Conservation (phyloP, 1,140 invertebrate species). For the Drosophila tsacasi region DNA sequence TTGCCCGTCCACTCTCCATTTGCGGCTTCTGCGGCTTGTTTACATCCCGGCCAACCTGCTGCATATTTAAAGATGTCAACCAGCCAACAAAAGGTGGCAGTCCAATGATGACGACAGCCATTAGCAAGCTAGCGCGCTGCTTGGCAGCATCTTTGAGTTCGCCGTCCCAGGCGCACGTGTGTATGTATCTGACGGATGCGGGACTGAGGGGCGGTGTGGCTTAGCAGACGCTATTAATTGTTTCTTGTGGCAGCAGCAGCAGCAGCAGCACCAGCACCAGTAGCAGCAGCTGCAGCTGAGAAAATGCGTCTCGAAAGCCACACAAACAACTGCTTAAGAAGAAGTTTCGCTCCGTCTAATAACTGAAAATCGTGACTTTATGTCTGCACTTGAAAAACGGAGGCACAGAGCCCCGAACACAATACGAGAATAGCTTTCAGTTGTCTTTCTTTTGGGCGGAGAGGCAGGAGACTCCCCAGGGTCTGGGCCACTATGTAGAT, state of each 20-base stretch:
- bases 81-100: constrained; percentile 72
- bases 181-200: constrained; percentile 16
- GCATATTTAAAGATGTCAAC: constrained; percentile 76
- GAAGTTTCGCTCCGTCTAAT: constrained; percentile 74
- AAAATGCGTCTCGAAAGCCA: constrained; percentile 45
- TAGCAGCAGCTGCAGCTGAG: constrained; percentile 63
- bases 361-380: constrained; percentile 83
- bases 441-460: constrained; percentile 11
- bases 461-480: not conserved
- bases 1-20: constrained; percentile 68
- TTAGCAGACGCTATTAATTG: constrained; percentile 80
- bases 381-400: constrained; percentile 73
- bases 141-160: constrained; percentile 61
- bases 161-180: constrained; percentile 58
- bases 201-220: constrained; percentile 1
- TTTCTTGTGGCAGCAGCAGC: constrained; percentile 64
- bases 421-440: constrained; percentile 57
- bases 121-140: constrained; percentile 52
- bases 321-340: constrained; percentile 29
- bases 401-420: constrained; percentile 48
- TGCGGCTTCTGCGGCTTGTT: constrained; percentile 67
- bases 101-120: constrained; percentile 55
- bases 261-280: constrained; percentile 56
- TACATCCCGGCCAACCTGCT: constrained; percentile 66
- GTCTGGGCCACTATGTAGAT: constrained; percentile 8